A percentile compares a stretch with the other conserved stretches of the same genome.
phyloP scores from a whole-genome alignment of 1,140 invertebrate species.

The Mercenaria mercenaria region DNA sequence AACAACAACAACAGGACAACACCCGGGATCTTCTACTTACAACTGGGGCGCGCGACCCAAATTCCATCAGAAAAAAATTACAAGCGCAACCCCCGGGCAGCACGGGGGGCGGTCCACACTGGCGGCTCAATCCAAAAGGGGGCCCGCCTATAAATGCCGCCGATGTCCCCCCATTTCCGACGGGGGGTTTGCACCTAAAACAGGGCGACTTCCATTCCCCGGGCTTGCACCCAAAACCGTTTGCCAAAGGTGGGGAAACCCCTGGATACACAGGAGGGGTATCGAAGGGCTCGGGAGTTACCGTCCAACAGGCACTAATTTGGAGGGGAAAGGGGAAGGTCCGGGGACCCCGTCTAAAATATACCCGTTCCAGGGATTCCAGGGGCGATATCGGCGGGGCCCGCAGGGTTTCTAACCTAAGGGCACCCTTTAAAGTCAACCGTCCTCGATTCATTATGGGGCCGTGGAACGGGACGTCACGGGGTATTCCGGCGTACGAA shows the following conservation, averaged over 20 bases:
- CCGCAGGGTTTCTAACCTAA: conserved; percentile 10
- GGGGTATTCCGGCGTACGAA: conserved; percentile 8
- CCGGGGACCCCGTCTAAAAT: conserved; percentile 18
- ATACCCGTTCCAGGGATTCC: conserved; percentile 27
- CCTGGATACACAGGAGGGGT: conserved; percentile 13
- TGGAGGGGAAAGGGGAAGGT: neutral
- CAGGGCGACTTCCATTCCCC: neutral
- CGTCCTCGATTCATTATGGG: too few relatives aligned
- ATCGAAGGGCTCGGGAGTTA: conserved; percentile 7
- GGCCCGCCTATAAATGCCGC: conserved; percentile 8
- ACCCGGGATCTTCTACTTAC: neutral
- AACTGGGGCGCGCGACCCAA: conserved; percentile 3
- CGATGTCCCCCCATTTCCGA: neutral
- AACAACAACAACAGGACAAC: too few relatives aligned
- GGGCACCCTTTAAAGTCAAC: too few relatives aligned
- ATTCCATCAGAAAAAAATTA: conserved; percentile 26
- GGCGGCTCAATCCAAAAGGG: neutral
- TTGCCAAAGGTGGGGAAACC: neutral
- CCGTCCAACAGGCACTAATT: neutral
- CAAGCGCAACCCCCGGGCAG: neutral
- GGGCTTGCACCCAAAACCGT: neutral
- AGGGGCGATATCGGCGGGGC: neutral
- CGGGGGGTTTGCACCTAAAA: neutral
- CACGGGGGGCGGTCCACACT: neutral
- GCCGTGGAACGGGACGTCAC: too few relatives aligned